These are phyloP conservation scores for Lasioglossum baleicum DNA, from an alignment of 1,140 invertebrate genomes.

Conservation along the genomic window DNA sequence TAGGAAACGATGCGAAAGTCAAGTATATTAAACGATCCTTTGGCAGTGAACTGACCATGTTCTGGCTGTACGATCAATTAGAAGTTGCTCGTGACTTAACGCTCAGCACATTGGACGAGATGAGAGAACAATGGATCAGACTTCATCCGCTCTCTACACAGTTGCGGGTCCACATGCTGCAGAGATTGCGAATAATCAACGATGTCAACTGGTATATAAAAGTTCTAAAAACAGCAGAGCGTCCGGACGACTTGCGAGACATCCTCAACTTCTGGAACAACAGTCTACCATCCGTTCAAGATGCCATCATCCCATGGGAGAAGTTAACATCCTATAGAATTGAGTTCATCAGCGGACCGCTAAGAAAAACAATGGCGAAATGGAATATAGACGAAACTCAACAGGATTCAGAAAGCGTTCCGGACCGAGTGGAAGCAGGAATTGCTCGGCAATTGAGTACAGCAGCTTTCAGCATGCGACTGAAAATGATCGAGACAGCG, in stretches of 20 bases:
- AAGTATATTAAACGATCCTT: constrained; percentile 36
- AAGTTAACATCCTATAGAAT: constrained; percentile 66
- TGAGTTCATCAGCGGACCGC: constrained; percentile 49
- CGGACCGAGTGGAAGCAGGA: not conserved
- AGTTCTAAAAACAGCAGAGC: constrained; percentile 26
- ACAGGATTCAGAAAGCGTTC: not conserved
- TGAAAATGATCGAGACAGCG: constrained; percentile 74
- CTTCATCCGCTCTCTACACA: constrained; percentile 75
- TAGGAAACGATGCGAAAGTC: constrained; percentile 55
- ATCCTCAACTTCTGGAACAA: constrained; percentile 68
- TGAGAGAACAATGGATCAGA: constrained; percentile 76
- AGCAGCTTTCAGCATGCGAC: constrained; percentile 30
- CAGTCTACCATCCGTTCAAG: constrained; percentile 57
- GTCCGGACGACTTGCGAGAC: not conserved
- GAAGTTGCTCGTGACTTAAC: constrained; percentile 59
- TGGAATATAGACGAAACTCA: constrained; percentile 13
- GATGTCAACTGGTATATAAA: constrained; percentile 71
- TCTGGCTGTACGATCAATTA: constrained; percentile 64
- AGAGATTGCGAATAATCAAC: constrained; percentile 74
- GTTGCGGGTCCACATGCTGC: constrained; percentile 70
- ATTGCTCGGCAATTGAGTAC: not conserved
- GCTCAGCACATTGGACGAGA: constrained; percentile 70
- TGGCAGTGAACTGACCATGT: constrained; percentile 76
- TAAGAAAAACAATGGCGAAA: not conserved
- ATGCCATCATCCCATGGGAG: constrained; percentile 70